A percentile compares a stretch with the other conserved stretches of the same genome.
phyloP scores from a whole-genome alignment of 2,888 invertebrate genomes.

The Trissoscelio sp. region DNA sequence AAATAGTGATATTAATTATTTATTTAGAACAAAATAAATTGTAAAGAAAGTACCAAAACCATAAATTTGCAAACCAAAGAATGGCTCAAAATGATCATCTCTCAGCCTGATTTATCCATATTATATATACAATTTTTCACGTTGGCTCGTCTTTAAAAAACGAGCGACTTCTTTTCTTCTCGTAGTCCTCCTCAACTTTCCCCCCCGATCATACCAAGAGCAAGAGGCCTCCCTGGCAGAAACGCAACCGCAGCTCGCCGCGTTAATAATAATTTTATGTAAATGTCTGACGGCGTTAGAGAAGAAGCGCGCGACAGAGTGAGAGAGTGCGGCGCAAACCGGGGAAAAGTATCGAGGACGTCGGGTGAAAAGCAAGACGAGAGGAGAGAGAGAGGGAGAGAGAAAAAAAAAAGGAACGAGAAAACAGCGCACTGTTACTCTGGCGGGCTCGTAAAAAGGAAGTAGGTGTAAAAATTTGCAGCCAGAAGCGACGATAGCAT shows the following conservation, averaged over 20 bases:
- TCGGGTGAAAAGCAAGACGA: slow-evolving; percentile 63
- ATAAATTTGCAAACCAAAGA: background rate
- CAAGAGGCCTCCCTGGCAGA: slow-evolving; percentile 69
- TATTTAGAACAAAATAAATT: too few relatives aligned
- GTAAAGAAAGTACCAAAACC: too few relatives aligned
- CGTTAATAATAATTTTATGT: slow-evolving; percentile 81
- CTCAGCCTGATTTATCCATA: slow-evolving; percentile 39
- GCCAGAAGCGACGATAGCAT: slow-evolving; percentile 72
- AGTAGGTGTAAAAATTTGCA: slow-evolving; percentile 77
- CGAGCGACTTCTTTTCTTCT: slow-evolving; percentile 58
- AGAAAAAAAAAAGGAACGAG: slow-evolving; percentile 66
- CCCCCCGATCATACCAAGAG: slow-evolving; percentile 60
- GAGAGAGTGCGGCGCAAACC: too few relatives aligned
- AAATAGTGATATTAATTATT: too few relatives aligned
- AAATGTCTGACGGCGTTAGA: slow-evolving; percentile 75
- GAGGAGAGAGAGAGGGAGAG: slow-evolving; percentile 59
- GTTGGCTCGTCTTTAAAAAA: slow-evolving; percentile 60
- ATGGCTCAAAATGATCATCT: background rate
- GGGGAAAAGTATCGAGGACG: slow-evolving; percentile 64
- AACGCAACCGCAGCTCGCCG: slow-evolving; percentile 73
- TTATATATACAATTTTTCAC: slow-evolving; percentile 61
- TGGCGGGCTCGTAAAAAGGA: slow-evolving; percentile 78
- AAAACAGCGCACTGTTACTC: slow-evolving; percentile 74
- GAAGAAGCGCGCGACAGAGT: slow-evolving; percentile 41
- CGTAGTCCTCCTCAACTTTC: slow-evolving; percentile 52